Conservation (phyloP, 2,113 vertebrate species). For the Sebastes schlegelii region DNA sequence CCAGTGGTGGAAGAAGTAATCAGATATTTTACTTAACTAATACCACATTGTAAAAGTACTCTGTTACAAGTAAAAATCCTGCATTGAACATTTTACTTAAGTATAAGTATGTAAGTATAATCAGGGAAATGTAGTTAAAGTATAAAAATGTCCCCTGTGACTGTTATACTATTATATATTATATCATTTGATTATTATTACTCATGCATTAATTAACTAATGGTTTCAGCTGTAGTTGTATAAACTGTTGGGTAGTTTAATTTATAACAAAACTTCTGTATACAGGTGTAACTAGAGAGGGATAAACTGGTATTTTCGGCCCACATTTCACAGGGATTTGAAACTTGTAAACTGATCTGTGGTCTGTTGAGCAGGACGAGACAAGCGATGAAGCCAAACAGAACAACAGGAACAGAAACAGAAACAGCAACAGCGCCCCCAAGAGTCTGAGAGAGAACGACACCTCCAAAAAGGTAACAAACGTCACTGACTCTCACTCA, state of each 20-base stretch:
- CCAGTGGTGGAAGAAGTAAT: background rate
- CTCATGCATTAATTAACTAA: background rate
- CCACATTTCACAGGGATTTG: background rate
- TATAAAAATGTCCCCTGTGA: too few relatives aligned
- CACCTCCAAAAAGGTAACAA: constrained; percentile 44
- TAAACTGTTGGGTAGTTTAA: background rate
- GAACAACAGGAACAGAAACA: constrained; percentile 41
- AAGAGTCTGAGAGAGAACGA: constrained; percentile 41
- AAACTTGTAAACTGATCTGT: background rate
- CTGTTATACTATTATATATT: too few relatives aligned
- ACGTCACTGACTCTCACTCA: background rate
- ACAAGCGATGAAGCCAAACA: background rate
- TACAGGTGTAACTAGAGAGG: background rate
- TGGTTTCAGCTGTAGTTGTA: background rate
- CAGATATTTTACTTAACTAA: too few relatives aligned
- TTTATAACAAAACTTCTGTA: background rate
- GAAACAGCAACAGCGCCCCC: constrained; percentile 25
- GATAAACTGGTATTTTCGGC: background rate
- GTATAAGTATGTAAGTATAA: too few relatives aligned
- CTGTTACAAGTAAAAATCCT: too few relatives aligned
- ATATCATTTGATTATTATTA: too few relatives aligned
- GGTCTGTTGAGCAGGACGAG: constrained; percentile 43
- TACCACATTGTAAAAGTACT: too few relatives aligned
- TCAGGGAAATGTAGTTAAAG: too few relatives aligned
- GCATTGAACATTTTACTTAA: too few relatives aligned